Evolutionary conservation across 2,888 invertebrate genomes (phyloP), one percentile per base, ranked within the genome.

Genomic region (Azorinus chamasolen): DNA sequence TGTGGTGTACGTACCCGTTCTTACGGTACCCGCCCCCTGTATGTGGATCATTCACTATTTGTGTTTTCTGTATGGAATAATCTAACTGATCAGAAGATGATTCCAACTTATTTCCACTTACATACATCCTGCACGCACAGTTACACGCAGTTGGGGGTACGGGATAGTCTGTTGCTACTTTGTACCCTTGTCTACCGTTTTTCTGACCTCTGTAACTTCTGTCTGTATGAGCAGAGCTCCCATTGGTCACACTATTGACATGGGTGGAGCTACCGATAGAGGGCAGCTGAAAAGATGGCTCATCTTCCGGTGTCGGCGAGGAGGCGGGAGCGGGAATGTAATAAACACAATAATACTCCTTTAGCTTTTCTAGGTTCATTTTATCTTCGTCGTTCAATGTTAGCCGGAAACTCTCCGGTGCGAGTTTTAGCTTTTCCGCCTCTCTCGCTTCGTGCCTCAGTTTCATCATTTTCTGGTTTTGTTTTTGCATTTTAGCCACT

Each of bases 301-400:
- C 63, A 4, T 74, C 73, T 4, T 78, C 63, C 12, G 66, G 55
- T n/a, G 55, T 41, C n/a, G 65, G 61, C 4, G 75, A 69, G 4
- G 84, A 75, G 4, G 86, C 76, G 25, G 76, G 72, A 0, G 72
- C 68, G 1, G 85, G 84, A 20, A 86, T 63, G 59, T 87, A 87
- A 79, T 87, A 87, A n/a, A 87, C 75, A 70, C 85, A 85, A 57
- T 84, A 85, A 64, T 82, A 87, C 16, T 86, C 85, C 39, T 84
- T 83, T 41, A 87, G 69, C 43, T 77, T 79, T 46, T 85, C 85
- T 10, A 83, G 32, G 53, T 81, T 82, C 75, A 83, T 79, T 53
- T 69, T 72, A 41, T 85, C 85, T 25, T 81, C 75, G 54, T 84
- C 84, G 43, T 65, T 81, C 24, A 79, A 48, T 8, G 72, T 76